These are phyloP conservation scores for Calypte anna DNA, from an alignment of 2,113 vertebrate genomes.

Conservation along the genomic window DNA sequence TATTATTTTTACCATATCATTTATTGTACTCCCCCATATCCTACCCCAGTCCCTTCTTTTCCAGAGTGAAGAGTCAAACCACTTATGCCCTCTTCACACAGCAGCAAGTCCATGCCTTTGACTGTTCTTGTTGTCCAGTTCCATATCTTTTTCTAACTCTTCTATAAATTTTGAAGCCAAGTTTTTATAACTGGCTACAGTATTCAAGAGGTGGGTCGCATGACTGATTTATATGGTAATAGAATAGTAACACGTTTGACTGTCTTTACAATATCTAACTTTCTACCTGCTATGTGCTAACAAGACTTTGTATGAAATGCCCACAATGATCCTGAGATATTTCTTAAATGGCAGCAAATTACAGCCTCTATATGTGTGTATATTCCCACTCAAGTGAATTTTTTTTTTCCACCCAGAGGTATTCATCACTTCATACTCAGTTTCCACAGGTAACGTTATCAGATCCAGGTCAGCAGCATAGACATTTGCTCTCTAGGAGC, in stretches of 20 bases:
- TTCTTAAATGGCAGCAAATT: background rate
- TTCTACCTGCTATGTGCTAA: background rate
- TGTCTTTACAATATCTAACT: background rate
- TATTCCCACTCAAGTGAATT: background rate
- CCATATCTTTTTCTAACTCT: background rate
- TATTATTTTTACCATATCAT: background rate
- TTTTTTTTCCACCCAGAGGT: background rate
- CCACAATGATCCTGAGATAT: background rate
- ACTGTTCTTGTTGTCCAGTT: background rate
- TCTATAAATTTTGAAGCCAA: background rate
- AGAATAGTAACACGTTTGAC: background rate
- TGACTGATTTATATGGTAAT: background rate
- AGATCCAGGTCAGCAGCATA: background rate
- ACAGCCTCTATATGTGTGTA: background rate
- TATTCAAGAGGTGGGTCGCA: background rate
- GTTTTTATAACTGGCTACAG: background rate
- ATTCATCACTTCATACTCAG: background rate
- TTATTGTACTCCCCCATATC: background rate
- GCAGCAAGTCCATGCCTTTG: background rate
- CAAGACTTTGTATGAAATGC: background rate
- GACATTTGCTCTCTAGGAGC: background rate
- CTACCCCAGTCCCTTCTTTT: background rate
- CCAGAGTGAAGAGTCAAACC: background rate
- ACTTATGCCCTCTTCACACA: fast-evolving
- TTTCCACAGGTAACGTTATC: background rate